Base-by-base conservation (phyloP, 2,797 vertebrate genomes). In the Ptychadena robeensis region DNA sequence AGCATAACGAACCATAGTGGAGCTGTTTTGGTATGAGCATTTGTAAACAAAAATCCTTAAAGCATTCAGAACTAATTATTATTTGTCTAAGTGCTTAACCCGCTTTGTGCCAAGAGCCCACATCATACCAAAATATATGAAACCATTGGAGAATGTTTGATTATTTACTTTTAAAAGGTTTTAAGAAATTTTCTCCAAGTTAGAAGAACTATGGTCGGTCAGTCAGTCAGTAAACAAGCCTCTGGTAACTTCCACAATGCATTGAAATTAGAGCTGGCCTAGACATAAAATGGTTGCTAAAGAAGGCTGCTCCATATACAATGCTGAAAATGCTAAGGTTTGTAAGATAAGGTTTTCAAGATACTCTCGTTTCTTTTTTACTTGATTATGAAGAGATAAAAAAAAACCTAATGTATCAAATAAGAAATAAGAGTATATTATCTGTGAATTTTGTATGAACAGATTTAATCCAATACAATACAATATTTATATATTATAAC, bases 1-100 rank as follows among this genome's bases (percentile, higher is more conserved):
- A 92, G 87, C 87, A 76, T 69, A 89, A 88, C 89, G 89, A 90
- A 88, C 88, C 88, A 91, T 91, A 86, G 87, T 91, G 90, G 90
- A 88, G 87, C 87, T 67, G 86, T 88, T 91, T 86, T 87, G 87
- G 90, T 86, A 91, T 88, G 90, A 89, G 90, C 90, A 90, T 86
- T 92, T 71, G 31, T 61, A 82, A 76, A 71, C 65, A 82, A 30
- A 53, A 61, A 76, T 75, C n/a, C 37, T 61, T 81, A 27, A 81
- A 68, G 63, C 63, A 82, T 76, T 68, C 44, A 73, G 53, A 77
- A 25, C 73, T 70, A 76, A 77, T 75, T 64, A 77, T 82, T 79
- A 76, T 67, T 73, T 72, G 64, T 82, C 40, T 82, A 82, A 66
- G 63, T 65, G 37, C 25, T 82, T 82, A 82, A 74, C 76, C 44